Conservation (phyloP, 2,888 invertebrate species). For the Aspidapion aeneum region DNA sequence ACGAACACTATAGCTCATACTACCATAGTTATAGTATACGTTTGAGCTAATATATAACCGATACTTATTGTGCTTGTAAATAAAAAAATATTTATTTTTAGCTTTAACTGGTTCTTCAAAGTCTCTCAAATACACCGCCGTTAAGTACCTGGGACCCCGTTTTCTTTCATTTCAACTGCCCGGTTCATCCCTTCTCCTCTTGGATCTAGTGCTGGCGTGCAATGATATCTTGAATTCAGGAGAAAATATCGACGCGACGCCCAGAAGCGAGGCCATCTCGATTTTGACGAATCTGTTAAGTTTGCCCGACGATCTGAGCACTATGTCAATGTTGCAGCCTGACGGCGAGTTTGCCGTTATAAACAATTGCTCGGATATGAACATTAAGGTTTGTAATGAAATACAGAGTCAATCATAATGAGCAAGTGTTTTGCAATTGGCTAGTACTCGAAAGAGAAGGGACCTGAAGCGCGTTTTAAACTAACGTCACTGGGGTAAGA, state of each 20-base stretch:
- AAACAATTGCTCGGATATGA: slow-evolving; percentile 69
- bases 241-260: slow-evolving; percentile 64
- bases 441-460: too few relatives aligned
- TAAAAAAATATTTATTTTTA: too few relatives aligned
- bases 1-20: too few relatives aligned
- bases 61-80: too few relatives aligned
- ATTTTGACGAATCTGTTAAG: slow-evolving; percentile 84
- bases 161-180: slow-evolving; percentile 85
- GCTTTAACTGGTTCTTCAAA: slow-evolving; percentile 66
- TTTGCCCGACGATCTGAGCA: slow-evolving; percentile 65
- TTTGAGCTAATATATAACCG: too few relatives aligned
- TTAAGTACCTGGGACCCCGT: slow-evolving; percentile 77
- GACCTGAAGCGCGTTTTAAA: too few relatives aligned
- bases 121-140: slow-evolving; percentile 71
- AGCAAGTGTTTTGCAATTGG: too few relatives aligned
- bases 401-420: neutral
- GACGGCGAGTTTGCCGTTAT: slow-evolving; percentile 54
- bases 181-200: slow-evolving; percentile 79
- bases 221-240: slow-evolving; percentile 80
- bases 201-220: slow-evolving; percentile 89
- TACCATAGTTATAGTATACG: too few relatives aligned
- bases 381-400: slow-evolving; percentile 69
- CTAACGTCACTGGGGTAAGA: too few relatives aligned
- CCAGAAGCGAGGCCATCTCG: slow-evolving; percentile 87
- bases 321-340: slow-evolving; percentile 55